Evolutionary conservation across 2,113 vertebrate genomes (phyloP).

Genomic region (Oreochromis niloticus): DNA sequence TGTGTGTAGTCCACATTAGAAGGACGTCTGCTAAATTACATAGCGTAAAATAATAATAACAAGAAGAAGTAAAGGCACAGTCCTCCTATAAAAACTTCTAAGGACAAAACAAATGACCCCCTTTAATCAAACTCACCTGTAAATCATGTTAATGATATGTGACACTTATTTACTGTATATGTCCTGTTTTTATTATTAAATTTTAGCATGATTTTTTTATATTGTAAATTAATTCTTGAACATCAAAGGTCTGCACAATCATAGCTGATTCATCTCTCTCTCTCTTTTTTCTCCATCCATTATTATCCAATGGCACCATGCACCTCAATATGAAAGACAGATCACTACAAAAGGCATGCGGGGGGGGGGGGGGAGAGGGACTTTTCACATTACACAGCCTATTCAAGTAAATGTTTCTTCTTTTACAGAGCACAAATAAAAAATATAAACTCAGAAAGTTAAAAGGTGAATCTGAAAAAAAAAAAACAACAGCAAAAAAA

Average conservation of each 20-base stretch:
- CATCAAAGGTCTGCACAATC: constrained; percentile 69
- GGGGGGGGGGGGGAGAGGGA: constrained; percentile 70
- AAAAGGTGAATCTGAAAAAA: constrained; percentile 4
- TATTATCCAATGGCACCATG: constrained; percentile 81
- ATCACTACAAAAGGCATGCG: constrained; percentile 84
- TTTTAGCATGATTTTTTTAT: constrained; percentile 55
- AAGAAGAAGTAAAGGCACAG: neutral
- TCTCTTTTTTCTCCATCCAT: constrained; percentile 21
- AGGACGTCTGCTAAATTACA: neutral
- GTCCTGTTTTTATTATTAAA: constrained; percentile 47
- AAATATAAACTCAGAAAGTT: constrained; percentile 63
- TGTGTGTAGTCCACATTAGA: neutral
- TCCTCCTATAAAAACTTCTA: neutral
- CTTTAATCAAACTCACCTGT: neutral
- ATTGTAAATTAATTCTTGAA: constrained; percentile 62
- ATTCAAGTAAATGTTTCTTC: constrained; percentile 87
- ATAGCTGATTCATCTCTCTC: constrained; percentile 47
- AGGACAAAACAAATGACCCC: neutral
- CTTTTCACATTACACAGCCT: constrained; percentile 83
- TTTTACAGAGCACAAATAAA: constrained; percentile 76
- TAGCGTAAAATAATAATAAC: neutral
- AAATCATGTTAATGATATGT: neutral
- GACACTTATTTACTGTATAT: constrained; percentile 50
- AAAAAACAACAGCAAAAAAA: neutral
- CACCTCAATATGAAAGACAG: constrained; percentile 81